Conservation (phyloP, 2,113 vertebrate genomes). For the Toxotes jaculatrix region DNA sequence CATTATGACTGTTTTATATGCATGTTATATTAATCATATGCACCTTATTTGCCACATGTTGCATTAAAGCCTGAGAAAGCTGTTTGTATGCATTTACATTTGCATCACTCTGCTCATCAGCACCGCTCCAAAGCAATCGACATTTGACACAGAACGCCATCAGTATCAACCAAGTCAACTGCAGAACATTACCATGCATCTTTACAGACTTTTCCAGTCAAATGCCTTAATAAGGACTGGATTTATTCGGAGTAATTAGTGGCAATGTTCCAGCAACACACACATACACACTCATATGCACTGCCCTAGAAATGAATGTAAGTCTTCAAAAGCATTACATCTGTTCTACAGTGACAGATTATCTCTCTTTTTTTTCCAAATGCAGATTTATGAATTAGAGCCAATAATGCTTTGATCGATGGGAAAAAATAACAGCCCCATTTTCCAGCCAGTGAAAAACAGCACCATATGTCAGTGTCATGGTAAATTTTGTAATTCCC, state of each 20-base stretch:
- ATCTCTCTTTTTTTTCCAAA: constrained; percentile 36
- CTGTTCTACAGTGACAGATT: constrained; percentile 62
- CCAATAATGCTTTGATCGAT: constrained; percentile 61
- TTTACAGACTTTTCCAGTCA: constrained; percentile 59
- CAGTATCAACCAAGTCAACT: constrained; percentile 41
- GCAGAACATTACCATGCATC: constrained; percentile 45
- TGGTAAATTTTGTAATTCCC: constrained; percentile 43
- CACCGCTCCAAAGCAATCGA: constrained; percentile 22
- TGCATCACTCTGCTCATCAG: constrained; percentile 6
- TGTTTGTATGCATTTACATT: constrained; percentile 18
- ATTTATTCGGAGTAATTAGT: constrained; percentile 67
- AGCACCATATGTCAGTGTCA: constrained; percentile 62
- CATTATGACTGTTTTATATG: background rate
- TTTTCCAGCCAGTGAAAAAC: constrained; percentile 54
- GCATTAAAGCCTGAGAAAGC: background rate
- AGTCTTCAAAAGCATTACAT: constrained; percentile 61
- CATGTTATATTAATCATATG: constrained; percentile 13
- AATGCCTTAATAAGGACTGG: constrained; percentile 63
- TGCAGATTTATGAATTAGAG: constrained; percentile 63
- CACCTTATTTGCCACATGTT: background rate
- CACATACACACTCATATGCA: constrained; percentile 16
- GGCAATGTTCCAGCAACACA: constrained; percentile 48
- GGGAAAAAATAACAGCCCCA: constrained; percentile 19
- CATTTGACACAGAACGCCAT: constrained; percentile 15
- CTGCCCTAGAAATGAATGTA: constrained; percentile 47